Percentiles rank a stretch among this genome's conserved stretches.
These are phyloP conservation scores for Scaptomyza cyrtandrae DNA, from an alignment of 2,888 invertebrate species.

Conservation along the genomic window DNA sequence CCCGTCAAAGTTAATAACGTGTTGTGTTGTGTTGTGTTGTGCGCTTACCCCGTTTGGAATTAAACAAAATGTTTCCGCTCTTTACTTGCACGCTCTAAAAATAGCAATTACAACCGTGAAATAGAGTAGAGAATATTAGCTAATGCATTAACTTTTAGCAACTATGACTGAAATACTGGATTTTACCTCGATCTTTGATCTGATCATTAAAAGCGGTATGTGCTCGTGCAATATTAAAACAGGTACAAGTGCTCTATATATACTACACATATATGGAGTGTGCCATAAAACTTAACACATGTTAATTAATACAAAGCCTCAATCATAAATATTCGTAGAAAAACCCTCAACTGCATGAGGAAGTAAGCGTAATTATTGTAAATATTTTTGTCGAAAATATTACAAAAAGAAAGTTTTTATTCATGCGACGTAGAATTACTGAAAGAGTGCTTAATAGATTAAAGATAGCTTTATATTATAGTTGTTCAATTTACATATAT, in stretches of 20 bases:
- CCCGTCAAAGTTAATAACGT: slow-evolving; percentile 45
- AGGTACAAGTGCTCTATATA: background rate
- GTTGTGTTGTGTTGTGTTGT: slow-evolving; percentile 49
- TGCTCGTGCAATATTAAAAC: slow-evolving; percentile 17
- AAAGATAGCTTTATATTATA: background rate
- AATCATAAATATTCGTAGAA: background rate
- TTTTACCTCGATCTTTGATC: slow-evolving; percentile 76
- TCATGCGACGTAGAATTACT: background rate
- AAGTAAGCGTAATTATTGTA: background rate
- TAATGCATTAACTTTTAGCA: slow-evolving; percentile 28
- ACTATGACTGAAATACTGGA: slow-evolving; percentile 67
- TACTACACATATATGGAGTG: background rate
- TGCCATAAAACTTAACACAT: background rate
- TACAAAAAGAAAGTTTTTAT: background rate
- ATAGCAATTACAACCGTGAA: slow-evolving; percentile 29
- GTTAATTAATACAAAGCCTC: background rate
- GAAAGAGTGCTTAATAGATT: background rate
- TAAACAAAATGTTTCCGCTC: slow-evolving; percentile 49
- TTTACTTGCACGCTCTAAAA: slow-evolving; percentile 18
- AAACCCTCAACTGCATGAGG: background rate
- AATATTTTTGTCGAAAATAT: background rate
- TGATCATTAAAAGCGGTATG: slow-evolving; percentile 72
- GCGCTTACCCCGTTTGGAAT: slow-evolving; percentile 24
- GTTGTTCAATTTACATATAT: background rate
- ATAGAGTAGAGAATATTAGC: slow-evolving; percentile 21